A percentile compares a stretch with the other conserved stretches of the same genome.
phyloP scores from a whole-genome alignment of 1,140 invertebrate species.

The Wasmannia auropunctata region DNA sequence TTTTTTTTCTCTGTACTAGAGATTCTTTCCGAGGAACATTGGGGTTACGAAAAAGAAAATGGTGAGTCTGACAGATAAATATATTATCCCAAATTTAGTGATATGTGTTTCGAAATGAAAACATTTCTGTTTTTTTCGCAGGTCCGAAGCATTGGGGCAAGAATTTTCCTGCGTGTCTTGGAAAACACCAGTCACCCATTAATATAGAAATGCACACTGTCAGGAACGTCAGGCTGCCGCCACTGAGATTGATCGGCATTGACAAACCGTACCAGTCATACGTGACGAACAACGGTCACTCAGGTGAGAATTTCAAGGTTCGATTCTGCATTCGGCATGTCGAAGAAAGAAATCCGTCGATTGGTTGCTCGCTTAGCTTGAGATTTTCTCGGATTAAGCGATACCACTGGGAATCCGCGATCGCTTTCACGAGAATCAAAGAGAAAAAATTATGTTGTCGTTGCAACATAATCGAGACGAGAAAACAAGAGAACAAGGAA shows the following conservation, averaged over 20 bases:
- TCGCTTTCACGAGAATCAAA: neutral
- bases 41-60: conserved; percentile 64
- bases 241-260: conserved; percentile 87
- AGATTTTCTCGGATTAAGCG: neutral
- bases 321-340: neutral
- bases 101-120: neutral
- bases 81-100: neutral
- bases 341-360: conserved; percentile 1
- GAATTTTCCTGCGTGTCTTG: conserved; percentile 88
- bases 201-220: conserved; percentile 91
- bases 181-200: conserved; percentile 94
- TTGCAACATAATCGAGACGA: neutral
- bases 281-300: conserved; percentile 92
- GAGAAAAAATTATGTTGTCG: neutral
- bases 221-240: conserved; percentile 85
- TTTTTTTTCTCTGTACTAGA: conserved; percentile 59
- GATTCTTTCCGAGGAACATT: conserved; percentile 8
- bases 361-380: neutral
- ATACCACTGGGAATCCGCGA: neutral
- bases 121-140: conserved; percentile 73
- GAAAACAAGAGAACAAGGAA: neutral
- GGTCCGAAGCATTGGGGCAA: conserved; percentile 91
- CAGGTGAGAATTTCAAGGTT: conserved; percentile 85
- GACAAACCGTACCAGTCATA: conserved; percentile 85
- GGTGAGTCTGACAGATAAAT: conserved; percentile 58